These are phyloP conservation scores for Trissolcus japonicus DNA, from an alignment of 2,888 invertebrate genomes.

Conservation along the genomic window DNA sequence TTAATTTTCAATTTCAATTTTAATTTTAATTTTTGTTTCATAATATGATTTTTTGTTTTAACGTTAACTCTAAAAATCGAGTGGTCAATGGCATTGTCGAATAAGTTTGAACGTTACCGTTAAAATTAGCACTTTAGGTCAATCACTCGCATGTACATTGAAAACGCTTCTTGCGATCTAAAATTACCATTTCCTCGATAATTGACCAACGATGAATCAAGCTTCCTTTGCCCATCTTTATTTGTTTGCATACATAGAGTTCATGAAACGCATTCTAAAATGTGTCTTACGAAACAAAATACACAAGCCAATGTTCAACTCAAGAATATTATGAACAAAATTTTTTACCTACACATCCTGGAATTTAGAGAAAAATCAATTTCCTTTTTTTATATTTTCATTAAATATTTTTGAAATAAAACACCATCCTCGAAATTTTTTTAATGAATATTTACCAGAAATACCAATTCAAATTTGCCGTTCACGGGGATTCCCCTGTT, in stretches of 20 bases:
- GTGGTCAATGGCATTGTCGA: not conserved
- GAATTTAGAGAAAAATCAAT: no score
- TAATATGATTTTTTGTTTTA: not conserved
- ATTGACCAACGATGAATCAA: constrained; percentile 42
- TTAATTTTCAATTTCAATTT: not conserved
- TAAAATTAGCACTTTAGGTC: constrained; percentile 43
- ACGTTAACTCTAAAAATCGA: not conserved
- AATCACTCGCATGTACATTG: constrained; percentile 27
- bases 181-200: constrained; percentile 43
- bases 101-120: not conserved
- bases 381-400: no score
- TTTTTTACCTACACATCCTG: no score
- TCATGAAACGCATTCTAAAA: constrained; percentile 11
- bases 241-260: constrained; percentile 29
- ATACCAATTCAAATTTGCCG: no score
- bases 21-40: not conserved
- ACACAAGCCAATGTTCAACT: no score
- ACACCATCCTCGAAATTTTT: no score
- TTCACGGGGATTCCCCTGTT: no score
- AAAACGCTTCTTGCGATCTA: constrained; percentile 37
- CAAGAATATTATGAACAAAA: no score
- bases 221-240: constrained; percentile 14
- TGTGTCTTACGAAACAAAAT: not conserved
- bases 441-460: no score
- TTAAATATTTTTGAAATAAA: no score